Conservation (phyloP, 2,797 vertebrate species). For the Parauchenoglanis ngamensis region DNA sequence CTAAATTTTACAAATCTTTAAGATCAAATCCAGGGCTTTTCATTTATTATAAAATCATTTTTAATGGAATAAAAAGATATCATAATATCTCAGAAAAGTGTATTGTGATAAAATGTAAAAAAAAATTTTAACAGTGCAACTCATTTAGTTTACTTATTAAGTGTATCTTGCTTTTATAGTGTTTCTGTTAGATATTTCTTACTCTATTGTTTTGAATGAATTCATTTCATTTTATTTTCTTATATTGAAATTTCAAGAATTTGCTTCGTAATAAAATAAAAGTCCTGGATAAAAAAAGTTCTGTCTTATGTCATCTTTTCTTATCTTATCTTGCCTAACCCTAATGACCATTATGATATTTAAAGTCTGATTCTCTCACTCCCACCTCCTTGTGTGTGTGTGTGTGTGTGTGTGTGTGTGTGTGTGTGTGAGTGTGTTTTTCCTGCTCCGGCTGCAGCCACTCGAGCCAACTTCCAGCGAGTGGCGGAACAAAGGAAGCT, state of each 20-base stretch:
- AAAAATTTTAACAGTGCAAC: too few species aligned
- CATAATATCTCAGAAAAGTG: background rate
- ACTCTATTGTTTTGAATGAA: too few species aligned
- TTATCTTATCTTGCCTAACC: background rate
- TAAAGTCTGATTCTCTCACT: background rate
- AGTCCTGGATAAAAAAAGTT: too few species aligned
- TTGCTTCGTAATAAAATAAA: too few species aligned
- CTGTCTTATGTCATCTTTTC: background rate
- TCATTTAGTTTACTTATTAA: too few species aligned
- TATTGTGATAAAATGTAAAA: background rate
- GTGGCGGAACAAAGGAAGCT: slow-evolving; percentile 63
- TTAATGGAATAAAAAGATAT: background rate
- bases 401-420: slow-evolving; percentile 31
- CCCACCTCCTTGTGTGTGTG: background rate
- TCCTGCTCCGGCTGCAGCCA: slow-evolving; percentile 44
- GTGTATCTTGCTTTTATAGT: too few species aligned
- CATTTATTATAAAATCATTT: background rate
- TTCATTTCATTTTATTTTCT: too few species aligned
- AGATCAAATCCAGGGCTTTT: background rate
- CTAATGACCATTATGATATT: background rate
- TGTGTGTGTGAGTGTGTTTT: slow-evolving; percentile 36
- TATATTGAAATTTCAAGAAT: too few species aligned
- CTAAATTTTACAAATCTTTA: background rate
- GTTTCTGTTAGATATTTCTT: too few species aligned
- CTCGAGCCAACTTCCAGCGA: slow-evolving; percentile 51